A percentile compares a stretch with the other conserved stretches of the same genome.
Evolutionary conservation across 2,113 vertebrate species (phyloP).

Genomic region (Probosciger aterrimus): DNA sequence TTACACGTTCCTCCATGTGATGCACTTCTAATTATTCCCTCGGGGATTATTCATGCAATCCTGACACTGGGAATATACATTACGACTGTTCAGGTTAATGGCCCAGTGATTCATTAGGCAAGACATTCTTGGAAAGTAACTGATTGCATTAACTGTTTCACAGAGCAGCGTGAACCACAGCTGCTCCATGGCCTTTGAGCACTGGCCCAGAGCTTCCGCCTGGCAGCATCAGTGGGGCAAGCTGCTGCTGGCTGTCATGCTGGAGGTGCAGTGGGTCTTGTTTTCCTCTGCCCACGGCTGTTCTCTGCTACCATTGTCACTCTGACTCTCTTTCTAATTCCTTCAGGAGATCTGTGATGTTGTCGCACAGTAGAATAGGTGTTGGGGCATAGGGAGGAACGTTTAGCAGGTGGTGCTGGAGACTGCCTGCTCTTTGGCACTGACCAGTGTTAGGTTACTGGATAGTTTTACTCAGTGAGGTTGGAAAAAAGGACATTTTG

Average conservation of each 20-base stretch:
- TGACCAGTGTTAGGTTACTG: not conserved
- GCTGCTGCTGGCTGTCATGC: not conserved
- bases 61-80: not conserved
- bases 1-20: not conserved
- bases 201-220: not conserved
- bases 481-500: not conserved
- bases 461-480: not conserved
- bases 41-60: conserved; percentile 2
- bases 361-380: not conserved
- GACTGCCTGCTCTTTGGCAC: not conserved
- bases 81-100: conserved; percentile 6
- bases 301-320: not conserved
- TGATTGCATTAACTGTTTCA: conserved; percentile 16
- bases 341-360: not conserved
- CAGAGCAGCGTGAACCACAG: not conserved
- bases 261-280: not conserved
- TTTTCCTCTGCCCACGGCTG: not conserved
- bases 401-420: not conserved
- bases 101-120: conserved; percentile 21
- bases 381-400: not conserved
- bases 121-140: conserved; percentile 28
- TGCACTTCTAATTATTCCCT: not conserved
- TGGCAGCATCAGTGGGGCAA: fast-evolving
- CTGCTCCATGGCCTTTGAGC: not conserved
- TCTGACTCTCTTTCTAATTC: not conserved